Evolutionary conservation across 2,113 vertebrate genomes (phyloP), one percentile per base, ranked within the genome.

Genomic region (Osmerus eperlanus): DNA sequence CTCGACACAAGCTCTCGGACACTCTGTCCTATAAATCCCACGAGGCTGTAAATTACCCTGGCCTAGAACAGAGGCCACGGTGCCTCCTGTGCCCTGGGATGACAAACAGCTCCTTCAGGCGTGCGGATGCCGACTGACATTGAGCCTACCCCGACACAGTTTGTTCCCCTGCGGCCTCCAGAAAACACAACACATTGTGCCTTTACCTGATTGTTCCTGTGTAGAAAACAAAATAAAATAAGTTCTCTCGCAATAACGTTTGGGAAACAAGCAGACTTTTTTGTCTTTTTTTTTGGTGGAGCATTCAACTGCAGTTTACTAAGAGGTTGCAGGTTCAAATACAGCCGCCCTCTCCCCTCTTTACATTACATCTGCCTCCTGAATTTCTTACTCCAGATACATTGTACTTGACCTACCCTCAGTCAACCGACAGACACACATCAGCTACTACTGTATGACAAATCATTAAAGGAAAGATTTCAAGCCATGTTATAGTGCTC

Each of bases 51-150:
- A 81, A 81, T 85, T 77, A 86, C 81, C 83, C 70, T 64, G 11
- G 74, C 79, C 55, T 62, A 77, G 82, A 86, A 81, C 76, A 85
- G 87, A 87, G 87, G 79, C 77, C 88, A 84, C 67, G 29, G 23
- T 84, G 84, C 74, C 80, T 67, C 64, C 69, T 81, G 84, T 80
- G 68, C 70, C 74, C 55, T 16, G 32, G 15, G 67, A 76, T 86
- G 84, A 87, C 81, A 75, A 83, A 80, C 81, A 81, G 63, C 77
- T 72, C 77, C 21, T 67, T 82, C 78, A 74, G 70, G 68, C 58
- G 64, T 52, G 75, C 73, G 85, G 70, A 83, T 86, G 78, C 68
- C 69, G 67, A 80, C 61, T 77, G 83, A 88, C 86, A 76, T 54
- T 1, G 65, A 68, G 65, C 75, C 81, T 76, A 75, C 79, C 86